Base-by-base conservation (phyloP, 92 coral and sea anemone species). In the Siderastrea radians region DNA sequence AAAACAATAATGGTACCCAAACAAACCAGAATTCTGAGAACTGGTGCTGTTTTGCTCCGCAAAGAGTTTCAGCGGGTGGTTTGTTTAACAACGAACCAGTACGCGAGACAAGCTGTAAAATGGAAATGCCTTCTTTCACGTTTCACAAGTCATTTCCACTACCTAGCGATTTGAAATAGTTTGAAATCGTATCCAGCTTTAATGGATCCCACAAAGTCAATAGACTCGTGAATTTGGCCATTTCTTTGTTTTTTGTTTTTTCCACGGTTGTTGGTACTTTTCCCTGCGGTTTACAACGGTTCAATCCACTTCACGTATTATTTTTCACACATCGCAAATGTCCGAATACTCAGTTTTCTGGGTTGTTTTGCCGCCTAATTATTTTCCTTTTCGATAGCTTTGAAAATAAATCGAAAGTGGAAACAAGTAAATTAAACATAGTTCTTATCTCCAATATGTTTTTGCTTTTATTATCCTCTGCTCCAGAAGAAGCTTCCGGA, bases 1-100 rank as follows among this genome's bases (percentile, higher is more conserved):
- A 53, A 49, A 73, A 84, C 71, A 60, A 84, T 83, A 10, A 72
- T 72, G 78, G 63, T 17, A 55, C 79, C 71, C 79, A 47, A 2
- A 46, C 68, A 68, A 81, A 72, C 86, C 68, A 68, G 78, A 70
- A 46, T 13, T 71, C 17, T 13, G 1, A 7, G 80, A 61, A 49
- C 87, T 64, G 87, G 87, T 84, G 80, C 73, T 84, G 80, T 48
- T 72, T 61, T 59, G 68, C 87, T 72, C 72, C 47, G 55, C 87
- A 83, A 72, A 72, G n/a, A 74, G 7, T 14, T 26, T 2, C 38
- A 51, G 64, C 87, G 63, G 87, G 87, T 84, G 80, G 80, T 73
- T 49, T 74, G 87, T 74, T 84, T 84, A 50, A 74, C 44, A 84
- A 72, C 87, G 44, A 83, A 60, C 81, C 38, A 64, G 87, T 84